Evolutionary conservation across 35 echinoderm and acorn worm genomes (phyloP), one percentile per base, ranked within the genome.

Genomic region (Hemicentrotus pulcherrimus): DNA sequence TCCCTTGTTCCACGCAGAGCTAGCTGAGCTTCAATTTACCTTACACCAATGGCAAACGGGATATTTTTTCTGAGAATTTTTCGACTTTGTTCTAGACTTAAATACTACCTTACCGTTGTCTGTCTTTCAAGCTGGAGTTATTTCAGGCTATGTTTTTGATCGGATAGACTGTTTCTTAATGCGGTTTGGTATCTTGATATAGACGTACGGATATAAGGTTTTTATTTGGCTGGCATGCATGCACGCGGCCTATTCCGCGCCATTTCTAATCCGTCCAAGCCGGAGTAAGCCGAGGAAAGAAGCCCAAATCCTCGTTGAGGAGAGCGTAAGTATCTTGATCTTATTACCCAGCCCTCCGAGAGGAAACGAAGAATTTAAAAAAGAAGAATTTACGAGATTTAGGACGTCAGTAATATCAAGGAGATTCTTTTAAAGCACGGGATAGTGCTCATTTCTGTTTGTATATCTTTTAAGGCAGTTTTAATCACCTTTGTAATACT

Each of bases 111-210:
- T 93, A 47, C 48, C 46, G n/a, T 58, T 58, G 19, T 31, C 47
- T 55, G 14, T 47, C 48, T 45, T 32, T 31, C 46, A 46, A 93
- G 46, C 48, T 58, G 91, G 16, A 58, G 45, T 93, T 50, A 93
- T 93, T 93, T 93, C 48, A 46, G 91, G 91, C 45, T 22, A 93
- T 93, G 48, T 93, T 93, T 93, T 93, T 93, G 91, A 93, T 93
- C 91, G 91, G 91, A 93, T 93, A 58, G 47, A 93, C 91, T 47
- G 91, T 50, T 22, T 78, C 91, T 93, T 91, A 93, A 93, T 93
- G 91, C 91, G 91, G 48, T 58, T 93, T 93, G 88, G 32, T 41
- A 33, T 33, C 88, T 90, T 19, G 31, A 33, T 90, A 47, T 41
- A 90, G 88, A 47, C 46, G 10, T 93, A 47, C 91, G 91, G 91